Evolutionary conservation across 23 tunicate genomes (phyloP), one percentile per base, ranked within the genome.

Genomic region (Corella eumyota): DNA sequence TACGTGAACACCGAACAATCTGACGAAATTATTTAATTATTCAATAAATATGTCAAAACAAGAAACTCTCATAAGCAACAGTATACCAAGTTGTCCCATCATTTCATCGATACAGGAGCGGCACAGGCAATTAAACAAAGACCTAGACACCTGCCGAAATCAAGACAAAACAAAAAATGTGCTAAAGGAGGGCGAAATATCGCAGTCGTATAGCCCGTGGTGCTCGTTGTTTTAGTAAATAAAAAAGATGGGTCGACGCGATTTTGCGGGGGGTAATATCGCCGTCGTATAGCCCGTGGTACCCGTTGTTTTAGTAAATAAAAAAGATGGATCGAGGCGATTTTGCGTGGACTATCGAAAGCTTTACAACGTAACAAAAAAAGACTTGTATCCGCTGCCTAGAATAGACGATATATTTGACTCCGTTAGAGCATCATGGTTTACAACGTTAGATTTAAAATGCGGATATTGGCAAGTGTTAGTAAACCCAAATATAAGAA

Each of bases 371-470:
- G 71, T 32, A 3, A 69, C 75, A 7, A 28, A 6, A 11, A 24
- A 56, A 26, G 67, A 69, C 22, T 6, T 32, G 21, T 57, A 69
- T 60, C 75, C 75, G 3, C 9, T 69, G 19, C 75, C 71, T 33
- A 5, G 22, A 3, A 27, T 62, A 13, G 75, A 30, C 6, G 75
- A 62, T 28, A 20, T 56, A 15, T 11, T 54, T 6, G 35, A 27
- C 66, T 13, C 34, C 4, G 15, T 66, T 5, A 32, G 36, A 3
- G 37, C 11, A 5, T 61, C 24, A 15, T 29, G 9, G 6, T 69
- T 69, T 32, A 27, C 49, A 37, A 64, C 35, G 17, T 24, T 71
- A 23, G 73, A 64, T 32, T 34, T 71, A 3, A 27, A 7, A 5
- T 28, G 50, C 3, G 74, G 73, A 2, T 71, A 64, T 32, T 36